phyloP scores from a whole-genome alignment of 2,113 vertebrate species.

The Rattus rattus region DNA sequence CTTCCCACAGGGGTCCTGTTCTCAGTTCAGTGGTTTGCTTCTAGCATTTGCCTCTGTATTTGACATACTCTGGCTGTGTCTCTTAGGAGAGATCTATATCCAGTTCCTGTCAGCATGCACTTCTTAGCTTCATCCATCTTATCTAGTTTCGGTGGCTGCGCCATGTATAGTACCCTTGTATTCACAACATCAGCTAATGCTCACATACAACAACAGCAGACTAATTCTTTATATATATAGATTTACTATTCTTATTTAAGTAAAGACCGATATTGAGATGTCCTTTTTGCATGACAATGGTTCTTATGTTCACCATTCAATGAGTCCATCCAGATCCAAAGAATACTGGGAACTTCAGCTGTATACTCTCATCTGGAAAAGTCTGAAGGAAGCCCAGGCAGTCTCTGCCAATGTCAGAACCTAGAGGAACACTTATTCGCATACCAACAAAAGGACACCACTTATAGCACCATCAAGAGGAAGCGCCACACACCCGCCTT shows the following conservation, averaged over 20 bases:
- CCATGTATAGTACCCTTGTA: background rate
- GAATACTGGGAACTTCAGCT: background rate
- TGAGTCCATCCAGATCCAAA: background rate
- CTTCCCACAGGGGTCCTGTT: too few species aligned
- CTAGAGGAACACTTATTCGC: background rate
- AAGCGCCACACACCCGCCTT: background rate
- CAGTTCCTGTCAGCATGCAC: too few species aligned
- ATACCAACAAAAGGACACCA: background rate
- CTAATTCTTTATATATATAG: too few species aligned
- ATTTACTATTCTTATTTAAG: background rate
- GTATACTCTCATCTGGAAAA: too few species aligned
- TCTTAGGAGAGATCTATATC: too few species aligned
- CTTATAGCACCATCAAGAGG: background rate
- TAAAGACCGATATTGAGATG: background rate
- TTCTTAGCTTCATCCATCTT: too few species aligned
- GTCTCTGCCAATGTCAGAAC: background rate
- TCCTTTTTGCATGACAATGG: background rate
- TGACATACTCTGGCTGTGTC: too few species aligned
- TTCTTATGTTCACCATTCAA: background rate
- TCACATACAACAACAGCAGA: background rate
- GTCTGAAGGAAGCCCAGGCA: background rate
- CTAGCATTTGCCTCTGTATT: too few species aligned
- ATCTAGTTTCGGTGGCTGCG: too few species aligned
- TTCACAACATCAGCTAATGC: background rate
- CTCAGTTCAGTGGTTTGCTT: too few species aligned